Conservation (phyloP, 37 sponge, comb jelly and placozoan species). For the Haliclona indistincta region DNA sequence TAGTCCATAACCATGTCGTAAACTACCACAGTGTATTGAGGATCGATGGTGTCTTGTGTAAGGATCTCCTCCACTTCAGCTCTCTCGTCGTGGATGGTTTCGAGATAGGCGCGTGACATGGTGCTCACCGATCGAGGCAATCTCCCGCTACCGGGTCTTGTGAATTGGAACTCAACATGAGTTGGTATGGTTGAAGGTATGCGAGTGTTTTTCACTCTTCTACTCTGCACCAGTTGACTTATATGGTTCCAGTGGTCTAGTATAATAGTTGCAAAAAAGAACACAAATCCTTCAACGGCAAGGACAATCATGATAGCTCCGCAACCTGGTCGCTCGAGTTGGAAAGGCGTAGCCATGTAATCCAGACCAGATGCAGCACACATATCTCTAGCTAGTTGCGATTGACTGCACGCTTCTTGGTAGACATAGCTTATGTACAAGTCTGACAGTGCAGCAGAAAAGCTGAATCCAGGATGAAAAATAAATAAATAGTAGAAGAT, state of each 20-base stretch:
- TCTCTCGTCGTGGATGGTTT: no score
- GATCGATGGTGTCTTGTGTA: no score
- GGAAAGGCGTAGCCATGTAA: not conserved
- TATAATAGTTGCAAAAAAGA: not conserved
- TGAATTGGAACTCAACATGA: no score
- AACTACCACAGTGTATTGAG: no score
- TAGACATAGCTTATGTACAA: not conserved
- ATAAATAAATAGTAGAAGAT: slow-evolving; percentile 1
- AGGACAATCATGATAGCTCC: not conserved
- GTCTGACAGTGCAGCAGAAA: not conserved
- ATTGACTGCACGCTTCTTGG: not conserved
- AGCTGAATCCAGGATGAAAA: not conserved
- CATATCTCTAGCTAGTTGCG: not conserved
- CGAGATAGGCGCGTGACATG: no score
- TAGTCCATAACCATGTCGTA: no score
- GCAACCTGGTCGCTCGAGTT: not conserved
- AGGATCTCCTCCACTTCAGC: no score
- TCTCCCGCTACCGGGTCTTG: no score
- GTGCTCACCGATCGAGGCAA: no score
- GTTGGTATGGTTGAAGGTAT: no score
- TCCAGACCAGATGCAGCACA: not conserved
- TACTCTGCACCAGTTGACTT: not conserved
- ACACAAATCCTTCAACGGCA: not conserved
- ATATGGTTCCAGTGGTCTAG: not conserved
- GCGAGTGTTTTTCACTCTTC: no score